Percentiles rank a stretch among this genome's conserved stretches.
Evolutionary conservation across 2,797 vertebrate species (phyloP).

Genomic region (Poecilia gillii): DNA sequence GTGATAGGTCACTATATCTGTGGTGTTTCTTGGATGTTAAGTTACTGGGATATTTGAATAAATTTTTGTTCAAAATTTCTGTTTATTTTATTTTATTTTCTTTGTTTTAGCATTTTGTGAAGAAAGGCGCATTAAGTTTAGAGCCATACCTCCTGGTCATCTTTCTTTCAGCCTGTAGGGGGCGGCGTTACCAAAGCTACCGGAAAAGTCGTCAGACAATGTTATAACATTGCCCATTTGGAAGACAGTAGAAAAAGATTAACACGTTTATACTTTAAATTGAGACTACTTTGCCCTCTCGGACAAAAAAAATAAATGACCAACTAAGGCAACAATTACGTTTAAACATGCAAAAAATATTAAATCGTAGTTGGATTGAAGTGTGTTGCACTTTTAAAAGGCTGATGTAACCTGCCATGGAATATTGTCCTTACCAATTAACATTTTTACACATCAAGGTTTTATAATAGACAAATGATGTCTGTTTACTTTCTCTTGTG

Average conservation of each 20-base stretch:
- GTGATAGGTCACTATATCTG: slow-evolving; percentile 19
- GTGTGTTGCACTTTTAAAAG: neutral
- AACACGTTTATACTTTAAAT: neutral
- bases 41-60: slow-evolving; percentile 58
- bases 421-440: neutral
- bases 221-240: neutral
- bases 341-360: neutral
- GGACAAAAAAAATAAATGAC: neutral
- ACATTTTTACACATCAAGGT: neutral
- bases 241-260: neutral
- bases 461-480: neutral
- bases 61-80: slow-evolving; percentile 43
- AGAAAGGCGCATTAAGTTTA: neutral
- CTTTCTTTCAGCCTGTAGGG: slow-evolving; percentile 55
- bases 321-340: neutral
- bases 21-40: slow-evolving; percentile 27
- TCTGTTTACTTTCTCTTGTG: neutral
- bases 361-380: neutral
- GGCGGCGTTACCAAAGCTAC: slow-evolving; percentile 48
- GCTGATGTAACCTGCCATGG: neutral
- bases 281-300: neutral
- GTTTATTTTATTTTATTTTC: neutral
- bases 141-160: slow-evolving; percentile 15
- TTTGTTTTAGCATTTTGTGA: neutral
- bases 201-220: neutral